Percentiles rank a stretch among this genome's conserved stretches.
phyloP scores from a whole-genome alignment of 2,888 invertebrate genomes.

The Caenorhabditis wallacei region DNA sequence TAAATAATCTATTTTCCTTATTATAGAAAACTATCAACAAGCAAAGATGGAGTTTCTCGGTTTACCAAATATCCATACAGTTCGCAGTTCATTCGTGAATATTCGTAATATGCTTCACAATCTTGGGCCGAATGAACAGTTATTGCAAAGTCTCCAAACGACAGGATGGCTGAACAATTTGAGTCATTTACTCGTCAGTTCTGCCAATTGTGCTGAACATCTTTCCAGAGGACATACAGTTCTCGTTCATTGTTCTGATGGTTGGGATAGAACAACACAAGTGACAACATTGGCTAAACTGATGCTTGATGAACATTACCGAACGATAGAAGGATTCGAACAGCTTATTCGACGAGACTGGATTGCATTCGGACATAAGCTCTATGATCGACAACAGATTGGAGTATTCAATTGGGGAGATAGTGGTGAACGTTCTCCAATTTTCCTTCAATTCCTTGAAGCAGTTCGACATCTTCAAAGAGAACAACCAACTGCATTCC shows the following conservation, averaged over 20 bases:
- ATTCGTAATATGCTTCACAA: slow-evolving; percentile 86
- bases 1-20: neutral
- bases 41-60: slow-evolving; percentile 98
- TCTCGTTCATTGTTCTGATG: slow-evolving; percentile 97
- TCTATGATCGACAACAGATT: slow-evolving; percentile 90
- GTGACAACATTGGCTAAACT: slow-evolving; percentile 95
- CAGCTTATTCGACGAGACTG: slow-evolving; percentile 95
- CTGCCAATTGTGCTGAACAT: slow-evolving; percentile 73
- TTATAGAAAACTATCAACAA: slow-evolving; percentile 92
- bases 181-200: slow-evolving; percentile 63
- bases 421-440: slow-evolving; percentile 95
- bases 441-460: slow-evolving; percentile 98
- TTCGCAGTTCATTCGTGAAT: slow-evolving; percentile 93
- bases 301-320: slow-evolving; percentile 94
- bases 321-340: slow-evolving; percentile 94
- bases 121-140: slow-evolving; percentile 20
- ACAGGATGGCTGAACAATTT: slow-evolving; percentile 78
- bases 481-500: slow-evolving; percentile 90
- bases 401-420: slow-evolving; percentile 85
- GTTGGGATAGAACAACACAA: slow-evolving; percentile 93
- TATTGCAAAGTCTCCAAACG: slow-evolving; percentile 68
- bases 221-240: slow-evolving; percentile 88
- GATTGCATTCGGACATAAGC: slow-evolving; percentile 98
- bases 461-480: slow-evolving; percentile 91
- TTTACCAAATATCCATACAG: slow-evolving; percentile 96